A percentile compares a stretch with the other conserved stretches of the same genome.
Evolutionary conservation across 2,888 invertebrate species (phyloP).

Genomic region (Laothoe populi): DNA sequence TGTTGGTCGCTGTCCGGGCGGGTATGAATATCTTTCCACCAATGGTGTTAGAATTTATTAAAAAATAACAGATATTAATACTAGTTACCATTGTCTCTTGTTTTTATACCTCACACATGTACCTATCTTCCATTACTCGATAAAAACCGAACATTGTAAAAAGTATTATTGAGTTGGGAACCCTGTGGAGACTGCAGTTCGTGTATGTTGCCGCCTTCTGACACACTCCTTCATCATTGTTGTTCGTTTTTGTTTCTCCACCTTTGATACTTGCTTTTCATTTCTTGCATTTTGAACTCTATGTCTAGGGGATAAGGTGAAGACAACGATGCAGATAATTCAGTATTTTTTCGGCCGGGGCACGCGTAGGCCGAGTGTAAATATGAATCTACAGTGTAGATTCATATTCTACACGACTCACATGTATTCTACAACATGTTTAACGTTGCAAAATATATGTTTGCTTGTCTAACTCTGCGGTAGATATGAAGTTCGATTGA

Average conservation of each 20-base stretch:
- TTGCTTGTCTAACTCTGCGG: slow-evolving; percentile 11
- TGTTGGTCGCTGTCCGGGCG: too few relatives aligned
- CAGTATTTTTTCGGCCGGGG: slow-evolving; percentile 38
- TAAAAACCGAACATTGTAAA: slow-evolving; percentile 26
- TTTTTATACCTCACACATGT: neutral
- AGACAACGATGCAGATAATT: neutral
- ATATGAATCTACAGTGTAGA: slow-evolving; percentile 30
- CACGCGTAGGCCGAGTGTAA: slow-evolving; percentile 40
- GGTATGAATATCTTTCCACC: neutral
- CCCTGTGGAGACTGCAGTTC: slow-evolving; percentile 36
- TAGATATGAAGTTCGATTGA: slow-evolving; percentile 18
- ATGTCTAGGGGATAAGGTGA: neutral
- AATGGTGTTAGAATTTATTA: neutral
- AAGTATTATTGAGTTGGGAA: slow-evolving; percentile 22
- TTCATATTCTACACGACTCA: slow-evolving; percentile 27
- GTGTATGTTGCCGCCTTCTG: slow-evolving; percentile 59
- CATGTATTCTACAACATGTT: slow-evolving; percentile 20
- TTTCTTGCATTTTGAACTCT: slow-evolving; percentile 10
- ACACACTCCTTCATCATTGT: slow-evolving; percentile 65
- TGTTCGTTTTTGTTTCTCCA: slow-evolving; percentile 43
- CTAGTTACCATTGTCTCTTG: neutral
- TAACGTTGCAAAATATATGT: slow-evolving; percentile 19
- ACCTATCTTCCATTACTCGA: neutral
- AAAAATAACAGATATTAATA: neutral
- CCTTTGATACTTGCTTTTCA: neutral